These are phyloP conservation scores for Trichomycterus rosablanca DNA, from an alignment of 2,113 vertebrate genomes.

Conservation along the genomic window DNA sequence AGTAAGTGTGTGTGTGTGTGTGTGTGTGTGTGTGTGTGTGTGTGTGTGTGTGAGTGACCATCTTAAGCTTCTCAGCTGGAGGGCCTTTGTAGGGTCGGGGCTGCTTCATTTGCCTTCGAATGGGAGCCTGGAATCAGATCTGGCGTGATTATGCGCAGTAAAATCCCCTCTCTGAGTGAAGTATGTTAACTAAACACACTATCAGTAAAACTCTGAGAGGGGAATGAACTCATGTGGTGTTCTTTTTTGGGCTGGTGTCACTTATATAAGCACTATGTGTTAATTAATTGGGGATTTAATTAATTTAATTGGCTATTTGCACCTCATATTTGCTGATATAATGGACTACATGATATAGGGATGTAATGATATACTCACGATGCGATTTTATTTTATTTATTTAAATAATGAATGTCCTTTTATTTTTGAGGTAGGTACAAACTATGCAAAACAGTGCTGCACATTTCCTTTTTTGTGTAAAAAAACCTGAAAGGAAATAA, in stretches of 20 bases:
- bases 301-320: too few species aligned
- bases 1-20: conserved; percentile 32
- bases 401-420: too few species aligned
- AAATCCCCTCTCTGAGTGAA: conserved; percentile 14
- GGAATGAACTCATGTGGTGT: neutral
- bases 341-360: too few species aligned
- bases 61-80: conserved; percentile 44
- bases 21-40: conserved; percentile 33
- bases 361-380: too few species aligned
- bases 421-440: too few species aligned
- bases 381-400: too few species aligned
- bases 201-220: neutral
- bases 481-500: too few species aligned
- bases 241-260: neutral
- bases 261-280: too few species aligned
- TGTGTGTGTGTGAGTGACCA: conserved; percentile 32
- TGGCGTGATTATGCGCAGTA: conserved; percentile 33
- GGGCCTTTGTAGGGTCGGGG: conserved; percentile 31
- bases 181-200: conserved; percentile 17
- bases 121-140: conserved; percentile 33
- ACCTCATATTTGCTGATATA: too few species aligned
- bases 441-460: too few species aligned
- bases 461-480: too few species aligned
- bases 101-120: conserved; percentile 42
- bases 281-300: too few species aligned